These are phyloP conservation scores for Trichopoda pennipes DNA, from an alignment of 2,888 invertebrate genomes.

Conservation along the genomic window DNA sequence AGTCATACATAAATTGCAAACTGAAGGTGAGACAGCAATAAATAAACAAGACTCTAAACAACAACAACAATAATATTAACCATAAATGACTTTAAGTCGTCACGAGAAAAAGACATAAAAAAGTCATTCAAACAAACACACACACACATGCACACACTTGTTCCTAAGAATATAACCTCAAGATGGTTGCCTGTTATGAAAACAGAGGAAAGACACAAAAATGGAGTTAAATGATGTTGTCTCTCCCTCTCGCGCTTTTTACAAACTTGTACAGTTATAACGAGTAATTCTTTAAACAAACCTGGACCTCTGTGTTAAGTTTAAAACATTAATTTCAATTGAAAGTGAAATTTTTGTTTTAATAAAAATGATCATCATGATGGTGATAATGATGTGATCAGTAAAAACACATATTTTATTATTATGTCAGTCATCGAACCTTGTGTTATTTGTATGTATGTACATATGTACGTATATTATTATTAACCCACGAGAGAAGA, in stretches of 20 bases:
- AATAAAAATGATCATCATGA: background rate
- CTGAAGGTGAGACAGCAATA: conserved; percentile 66
- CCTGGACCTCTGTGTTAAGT: conserved; percentile 17
- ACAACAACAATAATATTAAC: conserved; percentile 2
- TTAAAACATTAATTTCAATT: conserved; percentile 64
- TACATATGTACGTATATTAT: no score
- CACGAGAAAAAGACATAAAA: conserved; percentile 32
- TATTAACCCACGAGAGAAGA: conserved; percentile 44
- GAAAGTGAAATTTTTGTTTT: conserved; percentile 29
- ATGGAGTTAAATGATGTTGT: background rate
- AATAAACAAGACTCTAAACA: conserved; percentile 35
- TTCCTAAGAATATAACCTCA: conserved; percentile 46
- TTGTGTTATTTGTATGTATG: conserved; percentile 50
- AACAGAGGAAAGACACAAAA: conserved; percentile 34
- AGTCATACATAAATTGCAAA: conserved; percentile 22
- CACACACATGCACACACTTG: conserved; percentile 3
- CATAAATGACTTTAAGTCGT: conserved; percentile 32
- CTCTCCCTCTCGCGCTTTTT: background rate
- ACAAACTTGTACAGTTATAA: conserved; percentile 33
- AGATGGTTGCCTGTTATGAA: conserved; percentile 54
- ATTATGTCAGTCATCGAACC: conserved; percentile 61
- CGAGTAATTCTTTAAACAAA: background rate
- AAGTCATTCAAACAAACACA: conserved; percentile 52
- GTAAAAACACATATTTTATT: conserved; percentile 11
- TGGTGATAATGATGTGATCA: background rate